Conservation (phyloP, 2,113 vertebrate species). For the Emydura subglobosa region DNA sequence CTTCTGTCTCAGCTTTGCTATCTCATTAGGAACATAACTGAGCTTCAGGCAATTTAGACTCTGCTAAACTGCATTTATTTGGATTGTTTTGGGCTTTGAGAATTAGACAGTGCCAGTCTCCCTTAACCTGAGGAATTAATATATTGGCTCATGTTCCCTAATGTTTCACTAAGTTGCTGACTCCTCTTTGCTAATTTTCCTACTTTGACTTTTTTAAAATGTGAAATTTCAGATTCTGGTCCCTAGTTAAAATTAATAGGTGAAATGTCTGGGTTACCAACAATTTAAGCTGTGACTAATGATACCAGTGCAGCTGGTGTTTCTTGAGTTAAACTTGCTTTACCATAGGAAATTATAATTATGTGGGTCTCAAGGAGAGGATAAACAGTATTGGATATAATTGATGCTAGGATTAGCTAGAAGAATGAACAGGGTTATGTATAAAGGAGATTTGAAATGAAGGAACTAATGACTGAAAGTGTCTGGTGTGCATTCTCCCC, state of each 20-base stretch:
- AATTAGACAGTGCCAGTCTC: not conserved
- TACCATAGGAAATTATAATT: not conserved
- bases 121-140: not conserved
- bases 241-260: not conserved
- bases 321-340: conserved; percentile 2
- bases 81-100: not conserved
- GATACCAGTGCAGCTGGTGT: not conserved
- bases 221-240: not conserved
- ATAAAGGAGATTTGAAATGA: not conserved
- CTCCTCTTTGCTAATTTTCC: not conserved
- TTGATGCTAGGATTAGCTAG: conserved; percentile 12
- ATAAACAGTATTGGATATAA: not conserved
- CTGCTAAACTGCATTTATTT: not conserved
- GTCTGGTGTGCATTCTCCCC: not conserved
- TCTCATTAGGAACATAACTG: not conserved
- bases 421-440: not conserved
- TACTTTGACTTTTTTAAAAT: not conserved
- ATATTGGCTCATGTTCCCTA: not conserved
- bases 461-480: not conserved
- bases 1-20: not conserved
- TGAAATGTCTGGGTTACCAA: not conserved
- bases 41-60: not conserved
- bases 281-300: not conserved
- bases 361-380: not conserved
- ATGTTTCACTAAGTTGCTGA: not conserved